These are phyloP conservation scores for Drosophila nebulosa DNA, from an alignment of 1,140 invertebrate species.

Conservation along the genomic window DNA sequence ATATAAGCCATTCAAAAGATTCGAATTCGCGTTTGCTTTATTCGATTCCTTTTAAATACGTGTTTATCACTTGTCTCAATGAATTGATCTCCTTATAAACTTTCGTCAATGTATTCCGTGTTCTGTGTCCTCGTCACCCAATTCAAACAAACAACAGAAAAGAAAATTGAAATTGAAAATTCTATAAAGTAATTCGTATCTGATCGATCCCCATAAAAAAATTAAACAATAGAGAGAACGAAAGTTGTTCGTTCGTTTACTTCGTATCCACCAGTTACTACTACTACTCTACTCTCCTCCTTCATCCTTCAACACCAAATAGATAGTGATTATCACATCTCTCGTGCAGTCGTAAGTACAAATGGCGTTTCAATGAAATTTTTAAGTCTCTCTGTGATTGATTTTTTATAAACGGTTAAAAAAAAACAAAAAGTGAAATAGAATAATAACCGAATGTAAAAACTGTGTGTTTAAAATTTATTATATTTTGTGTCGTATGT, in stretches of 20 bases:
- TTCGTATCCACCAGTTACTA: slow-evolving; percentile 30
- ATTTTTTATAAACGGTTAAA: slow-evolving; percentile 6
- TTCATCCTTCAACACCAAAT: slow-evolving; percentile 59
- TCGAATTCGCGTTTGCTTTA: not conserved
- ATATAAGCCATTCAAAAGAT: not conserved
- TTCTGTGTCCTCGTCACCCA: not conserved
- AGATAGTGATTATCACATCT: slow-evolving; percentile 38
- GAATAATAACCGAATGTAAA: slow-evolving; percentile 12
- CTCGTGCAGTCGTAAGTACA: slow-evolving; percentile 78
- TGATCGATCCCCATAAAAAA: not conserved
- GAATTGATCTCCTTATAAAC: not conserved
- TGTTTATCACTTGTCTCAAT: not conserved
- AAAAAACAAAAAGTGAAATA: slow-evolving; percentile 4
- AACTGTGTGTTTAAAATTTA: slow-evolving; percentile 51
- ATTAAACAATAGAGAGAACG: not conserved
- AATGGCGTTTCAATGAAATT: slow-evolving; percentile 81
- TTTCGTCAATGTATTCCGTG: slow-evolving; percentile 1
- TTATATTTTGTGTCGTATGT: slow-evolving; percentile 48
- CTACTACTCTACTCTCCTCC: slow-evolving; percentile 16
- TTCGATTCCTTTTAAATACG: not conserved
- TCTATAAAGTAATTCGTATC: not conserved
- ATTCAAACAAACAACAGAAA: not conserved
- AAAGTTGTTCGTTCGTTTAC: slow-evolving; percentile 36
- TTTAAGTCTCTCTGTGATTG: slow-evolving; percentile 67
- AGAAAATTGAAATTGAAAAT: not conserved